A percentile compares a stretch with the other conserved stretches of the same genome.
Evolutionary conservation across 1,140 invertebrate genomes (phyloP).

Genomic region (Rhyacophila brunnea): DNA sequence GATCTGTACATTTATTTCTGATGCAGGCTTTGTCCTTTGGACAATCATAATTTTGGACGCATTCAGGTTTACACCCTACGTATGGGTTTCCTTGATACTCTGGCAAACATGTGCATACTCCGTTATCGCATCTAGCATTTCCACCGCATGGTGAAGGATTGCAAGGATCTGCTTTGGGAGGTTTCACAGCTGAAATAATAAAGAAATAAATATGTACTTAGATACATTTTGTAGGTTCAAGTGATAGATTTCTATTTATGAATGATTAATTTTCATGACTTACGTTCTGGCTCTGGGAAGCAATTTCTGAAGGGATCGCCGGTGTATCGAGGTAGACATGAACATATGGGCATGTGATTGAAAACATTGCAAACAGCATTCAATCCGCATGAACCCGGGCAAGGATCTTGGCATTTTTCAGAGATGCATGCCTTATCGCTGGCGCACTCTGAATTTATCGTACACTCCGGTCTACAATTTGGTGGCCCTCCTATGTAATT

Average conservation of each 20-base stretch:
- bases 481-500: conserved; percentile 64
- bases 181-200: conserved; percentile 43
- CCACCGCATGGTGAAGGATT: conserved; percentile 70
- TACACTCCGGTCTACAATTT: conserved; percentile 64
- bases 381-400: conserved; percentile 62
- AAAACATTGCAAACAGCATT: conserved; percentile 64
- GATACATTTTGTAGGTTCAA: conserved; percentile 7
- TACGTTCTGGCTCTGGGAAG: conserved; percentile 37
- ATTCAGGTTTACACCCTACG: conserved; percentile 62
- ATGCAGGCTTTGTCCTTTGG: conserved; percentile 59
- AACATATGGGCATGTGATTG: conserved; percentile 64
- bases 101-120: conserved; percentile 63
- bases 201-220: conserved; percentile 45
- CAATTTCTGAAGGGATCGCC: conserved; percentile 61
- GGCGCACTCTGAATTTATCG: conserved; percentile 62
- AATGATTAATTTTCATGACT: conserved; percentile 38
- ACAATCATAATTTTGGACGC: conserved; percentile 62
- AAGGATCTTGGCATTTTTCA: conserved; percentile 67
- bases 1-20: conserved; percentile 61
- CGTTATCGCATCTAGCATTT: conserved; percentile 65
- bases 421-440: conserved; percentile 62
- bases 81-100: conserved; percentile 63
- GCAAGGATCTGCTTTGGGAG: conserved; percentile 59
- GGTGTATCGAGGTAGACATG: conserved; percentile 50
- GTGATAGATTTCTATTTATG: conserved; percentile 18